Evolutionary conservation across 2,888 invertebrate species (phyloP), one percentile per base, ranked within the genome.

Genomic region (Pachymerium ferrugineum): DNA sequence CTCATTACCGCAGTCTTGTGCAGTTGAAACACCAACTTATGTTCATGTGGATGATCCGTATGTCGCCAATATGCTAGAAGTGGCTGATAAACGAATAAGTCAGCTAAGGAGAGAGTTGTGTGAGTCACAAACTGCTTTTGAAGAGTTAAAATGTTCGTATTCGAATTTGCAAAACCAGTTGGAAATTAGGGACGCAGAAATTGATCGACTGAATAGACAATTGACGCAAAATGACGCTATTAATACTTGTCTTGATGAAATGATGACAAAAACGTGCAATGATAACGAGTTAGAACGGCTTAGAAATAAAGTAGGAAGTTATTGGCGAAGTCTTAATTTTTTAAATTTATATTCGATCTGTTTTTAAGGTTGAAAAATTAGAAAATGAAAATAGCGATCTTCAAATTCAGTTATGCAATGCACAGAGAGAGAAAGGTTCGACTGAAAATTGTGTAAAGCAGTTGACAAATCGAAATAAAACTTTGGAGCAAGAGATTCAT

Each of bases 41-140:
- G 31, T 69, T 69, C 71, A 71, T 16, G 33, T 68, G 3, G 73
- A 73, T 12, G 73, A 73, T 35, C 67, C 67, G 6, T 73, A 73
- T 16, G 67, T 73, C 22, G 68, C 67, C 1, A 30, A 73, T 25
- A 31, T 73, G 47, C 33, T 73, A 22, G 68, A 31, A 62, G 25
- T 73, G 10, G 68, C 67, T 19, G 68, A 73, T 25, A 73, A 73
- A 29, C 30, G 68, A 5, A 73, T 31, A 3, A 16, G 6, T 22
- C 67, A 73, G 33, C 12, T 73, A 22, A 29, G 33, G 14, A 30
- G 30, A 14, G 73, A 73, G 33, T 25, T 73, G 14, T 16, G 19
- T 14, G 16, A 33, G 31, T 0, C 33, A 0, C 62, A 42, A 68
- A 0, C 71, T 19, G 35, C 22, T 71, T 22, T 71, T 0, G 71